These are phyloP conservation scores for Salticus scenicus DNA, from an alignment of 2,888 invertebrate genomes.

Conservation along the genomic window DNA sequence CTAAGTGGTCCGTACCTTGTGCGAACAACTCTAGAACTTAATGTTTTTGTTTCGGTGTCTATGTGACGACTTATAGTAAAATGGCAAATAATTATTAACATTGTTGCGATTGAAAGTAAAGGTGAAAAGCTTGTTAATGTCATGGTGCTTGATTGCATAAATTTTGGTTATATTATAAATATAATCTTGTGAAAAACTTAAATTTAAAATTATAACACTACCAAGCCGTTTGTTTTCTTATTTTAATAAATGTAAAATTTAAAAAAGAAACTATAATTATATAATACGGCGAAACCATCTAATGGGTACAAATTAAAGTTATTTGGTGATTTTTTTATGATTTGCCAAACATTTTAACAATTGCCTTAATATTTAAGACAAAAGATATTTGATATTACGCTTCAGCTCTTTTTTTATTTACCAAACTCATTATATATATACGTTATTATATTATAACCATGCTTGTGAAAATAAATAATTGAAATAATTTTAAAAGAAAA, in stretches of 20 bases:
- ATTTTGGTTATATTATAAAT: not conserved
- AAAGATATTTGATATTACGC: no score
- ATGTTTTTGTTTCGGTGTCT: conserved; percentile 46
- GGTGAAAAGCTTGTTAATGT: not conserved
- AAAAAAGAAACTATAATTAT: no score
- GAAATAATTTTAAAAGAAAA: no score
- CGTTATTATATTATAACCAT: no score
- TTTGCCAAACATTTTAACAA: no score
- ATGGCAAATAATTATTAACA: not conserved
- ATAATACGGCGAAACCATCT: no score
- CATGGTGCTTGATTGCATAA: not conserved
- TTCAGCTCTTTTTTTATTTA: no score
- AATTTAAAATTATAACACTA: not conserved
- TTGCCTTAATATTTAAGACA: no score
- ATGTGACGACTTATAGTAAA: not conserved
- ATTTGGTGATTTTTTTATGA: no score
- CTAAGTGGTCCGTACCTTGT: conserved; percentile 76
- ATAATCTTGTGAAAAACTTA: not conserved
- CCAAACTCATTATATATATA: no score
- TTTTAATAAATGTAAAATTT: not conserved
- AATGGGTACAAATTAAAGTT: no score
- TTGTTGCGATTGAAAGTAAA: not conserved
- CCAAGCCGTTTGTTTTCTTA: not conserved
- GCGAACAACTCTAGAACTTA: conserved; percentile 73
- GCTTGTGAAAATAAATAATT: no score